Evolutionary conservation across 35 echinoderm and acorn worm species (phyloP), one percentile per base, ranked within the genome.

Genomic region (Anneissia japonica): DNA sequence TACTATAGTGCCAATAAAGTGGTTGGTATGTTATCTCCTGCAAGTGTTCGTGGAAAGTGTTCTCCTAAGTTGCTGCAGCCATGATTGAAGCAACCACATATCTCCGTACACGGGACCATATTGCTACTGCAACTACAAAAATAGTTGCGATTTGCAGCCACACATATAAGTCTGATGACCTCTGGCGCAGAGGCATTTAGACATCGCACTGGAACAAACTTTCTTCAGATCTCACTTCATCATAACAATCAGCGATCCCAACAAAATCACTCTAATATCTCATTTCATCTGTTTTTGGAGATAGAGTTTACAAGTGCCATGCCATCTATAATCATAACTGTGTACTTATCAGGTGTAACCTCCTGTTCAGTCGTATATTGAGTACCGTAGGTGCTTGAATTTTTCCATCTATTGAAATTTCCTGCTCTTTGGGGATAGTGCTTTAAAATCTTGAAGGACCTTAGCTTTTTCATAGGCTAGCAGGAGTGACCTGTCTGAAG

Each of bases 241-340:
- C 79, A 81, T 81, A 81, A 14, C 31, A 23, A 39, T 19, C 1
- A 21, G 32, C 36, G 9, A 81, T 81, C 19, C 34, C 31, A n/a
- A 81, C 40, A 81, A 81, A 81, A 37, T 39, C 51, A 64, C 79
- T 81, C 35, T 10, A 37, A 37, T 37, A 39, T 36, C 26, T 81
- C 35, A 81, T 39, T 6, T 81, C 26, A 39, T 81, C 36, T 4
- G 31, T 35, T 41, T n/a, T 81, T 81, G 19, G 35, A 39, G 36
- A 81, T 39, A 0, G 79, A 81, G 79, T 81, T 81, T 37, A 81
- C 79, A 4, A 81, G 36, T 30, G 79, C 79, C 79, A 81, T 81
- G 26, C 79, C 79, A 81, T 81, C 79, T 79, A 79, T 79, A 41
- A 81, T 30, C 0, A 81, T 38, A 81, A 81, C 36, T 39, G 13